Base-by-base conservation (phyloP, 2,797 vertebrate species). In the Acanthurus lineatus region DNA sequence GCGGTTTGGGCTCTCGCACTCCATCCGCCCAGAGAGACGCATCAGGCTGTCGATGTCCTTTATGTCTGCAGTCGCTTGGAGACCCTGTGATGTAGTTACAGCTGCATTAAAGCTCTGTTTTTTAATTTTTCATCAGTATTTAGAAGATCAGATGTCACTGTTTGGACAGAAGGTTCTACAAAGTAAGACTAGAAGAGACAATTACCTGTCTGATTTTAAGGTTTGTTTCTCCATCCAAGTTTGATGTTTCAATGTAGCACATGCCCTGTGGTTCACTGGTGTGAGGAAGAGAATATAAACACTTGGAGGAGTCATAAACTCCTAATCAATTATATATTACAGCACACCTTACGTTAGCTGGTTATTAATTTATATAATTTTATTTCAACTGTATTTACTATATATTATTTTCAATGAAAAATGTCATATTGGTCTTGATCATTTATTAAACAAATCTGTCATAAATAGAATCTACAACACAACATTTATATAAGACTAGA, bases 211-310 rank as follows among this genome's bases (percentile, higher is more conserved):
- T 94, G 88, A 99, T 99, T 95, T 99, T 99, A 77, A 99, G 96
- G 94, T 99, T 99, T 32, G 98, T 99, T 93, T 99, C 98, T 85
- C 98, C 98, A 84, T 99, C 98, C 91, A 99, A 91, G 89, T 99
- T 99, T 81, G 98, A 99, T 5, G 98, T 99, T 95, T 99, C 98
- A 35, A 99, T 99, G 93, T 99, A 99, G 93, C 98, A 99, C 98
- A 99, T 99, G 47, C 97, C 97, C 92, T 99, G 98, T 12, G 98
- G 98, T 89, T 99, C 98, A 92, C 98, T 99, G 94, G 84, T 79
- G 83, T 71, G 83, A 86, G 81, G 54, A 58, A 73, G 45, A 92
- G 44, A 61, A 89, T 25, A 83, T 6, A 81, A 5, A 78, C 68
- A 63, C 69, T 79, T 84, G 45, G 6, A 71, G 48, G 7, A 61